Conservation (phyloP, 2,888 invertebrate species). For the Phyto melanocephala region DNA sequence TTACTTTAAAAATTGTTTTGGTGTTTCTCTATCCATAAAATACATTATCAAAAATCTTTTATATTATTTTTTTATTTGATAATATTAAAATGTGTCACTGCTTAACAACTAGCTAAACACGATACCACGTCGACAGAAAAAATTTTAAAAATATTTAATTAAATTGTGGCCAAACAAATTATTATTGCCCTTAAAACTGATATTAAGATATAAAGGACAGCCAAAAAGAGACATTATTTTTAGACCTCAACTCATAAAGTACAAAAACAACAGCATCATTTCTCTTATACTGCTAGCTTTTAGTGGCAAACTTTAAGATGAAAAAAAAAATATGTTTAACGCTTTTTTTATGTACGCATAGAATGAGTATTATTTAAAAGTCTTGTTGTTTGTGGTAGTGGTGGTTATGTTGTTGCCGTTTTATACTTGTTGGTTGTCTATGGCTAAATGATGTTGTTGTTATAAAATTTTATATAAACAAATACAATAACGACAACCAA, state of each 20-base stretch:
- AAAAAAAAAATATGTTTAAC: constrained; percentile 5
- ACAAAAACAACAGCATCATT: not conserved
- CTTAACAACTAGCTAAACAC: constrained; percentile 1
- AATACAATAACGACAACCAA: constrained; percentile 21
- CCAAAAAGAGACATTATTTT: constrained; percentile 24
- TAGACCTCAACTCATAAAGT: constrained; percentile 36
- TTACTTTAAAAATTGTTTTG: no score
- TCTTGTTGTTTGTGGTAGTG: not conserved
- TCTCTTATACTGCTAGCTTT: not conserved
- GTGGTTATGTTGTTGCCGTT: constrained; percentile 12
- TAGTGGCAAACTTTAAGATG: not conserved
- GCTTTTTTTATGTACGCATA: not conserved
- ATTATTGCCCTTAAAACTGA: constrained; percentile 33
- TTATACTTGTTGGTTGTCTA: constrained; percentile 20
- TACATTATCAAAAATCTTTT: no score
- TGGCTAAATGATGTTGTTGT: constrained; percentile 15
- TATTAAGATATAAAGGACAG: constrained; percentile 11
- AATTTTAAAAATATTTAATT: constrained; percentile 49
- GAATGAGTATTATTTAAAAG: not conserved
- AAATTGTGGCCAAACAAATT: constrained; percentile 51
- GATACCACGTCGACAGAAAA: not conserved
- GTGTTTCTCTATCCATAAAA: no score
- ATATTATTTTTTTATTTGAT: no score
- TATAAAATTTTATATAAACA: constrained; percentile 30
- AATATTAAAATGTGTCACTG: not conserved